phyloP scores from a whole-genome alignment of 2,113 vertebrate genomes.

The Microtus richardsoni region DNA sequence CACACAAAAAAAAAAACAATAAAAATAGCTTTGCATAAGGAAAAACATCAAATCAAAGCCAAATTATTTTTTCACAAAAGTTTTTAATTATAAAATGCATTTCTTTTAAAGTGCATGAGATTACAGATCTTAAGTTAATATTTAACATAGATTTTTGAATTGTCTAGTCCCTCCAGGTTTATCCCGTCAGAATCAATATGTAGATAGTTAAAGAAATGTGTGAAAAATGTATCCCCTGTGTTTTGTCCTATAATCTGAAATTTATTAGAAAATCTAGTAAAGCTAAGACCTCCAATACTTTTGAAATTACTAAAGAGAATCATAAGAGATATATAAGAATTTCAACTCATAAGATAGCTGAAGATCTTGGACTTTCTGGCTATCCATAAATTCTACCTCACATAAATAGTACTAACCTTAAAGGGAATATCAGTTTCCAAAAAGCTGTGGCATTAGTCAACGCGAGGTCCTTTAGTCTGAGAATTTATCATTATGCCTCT shows the following conservation, averaged over 20 bases:
- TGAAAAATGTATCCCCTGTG: neutral
- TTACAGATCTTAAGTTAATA: neutral
- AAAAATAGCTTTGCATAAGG: neutral
- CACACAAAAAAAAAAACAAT: neutral
- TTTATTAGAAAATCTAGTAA: conserved; percentile 4
- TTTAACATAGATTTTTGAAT: neutral
- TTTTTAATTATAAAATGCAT: neutral
- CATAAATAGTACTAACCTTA: neutral
- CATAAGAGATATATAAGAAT: neutral
- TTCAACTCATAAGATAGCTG: neutral
- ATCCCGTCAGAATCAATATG: neutral
- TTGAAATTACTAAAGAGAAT: neutral
- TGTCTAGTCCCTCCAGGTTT: fast-evolving
- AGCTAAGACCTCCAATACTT: neutral
- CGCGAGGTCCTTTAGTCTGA: conserved; percentile 41
- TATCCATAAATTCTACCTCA: conserved; percentile 10
- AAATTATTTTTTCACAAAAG: neutral
- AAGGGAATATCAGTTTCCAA: conserved; percentile 58
- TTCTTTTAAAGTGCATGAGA: neutral
- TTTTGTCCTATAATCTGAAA: neutral
- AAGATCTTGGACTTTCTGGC: neutral
- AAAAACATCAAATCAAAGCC: neutral
- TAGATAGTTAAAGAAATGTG: neutral
- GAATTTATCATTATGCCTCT: conserved; percentile 61
- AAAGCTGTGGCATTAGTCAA: conserved; percentile 34